Percentiles rank a stretch among this genome's conserved stretches.
phyloP scores from a whole-genome alignment of 2,888 invertebrate genomes.

The Aspidapion aeneum region DNA sequence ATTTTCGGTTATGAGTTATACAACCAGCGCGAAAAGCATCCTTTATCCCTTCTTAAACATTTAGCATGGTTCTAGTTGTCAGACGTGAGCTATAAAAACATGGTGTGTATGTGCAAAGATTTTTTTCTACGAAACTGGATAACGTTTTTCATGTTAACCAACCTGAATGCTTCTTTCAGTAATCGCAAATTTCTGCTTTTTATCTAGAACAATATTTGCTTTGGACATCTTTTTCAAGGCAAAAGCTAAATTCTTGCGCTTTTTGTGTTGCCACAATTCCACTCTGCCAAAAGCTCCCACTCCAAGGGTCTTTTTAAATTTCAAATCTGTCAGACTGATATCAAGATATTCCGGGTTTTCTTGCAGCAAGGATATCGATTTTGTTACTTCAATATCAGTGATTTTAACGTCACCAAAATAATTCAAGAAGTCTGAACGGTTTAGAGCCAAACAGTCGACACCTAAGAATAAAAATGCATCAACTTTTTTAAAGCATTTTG shows the following conservation, averaged over 20 bases:
- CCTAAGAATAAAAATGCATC: slow-evolving; percentile 42
- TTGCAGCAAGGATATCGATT: slow-evolving; percentile 23
- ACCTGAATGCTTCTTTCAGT: slow-evolving; percentile 84
- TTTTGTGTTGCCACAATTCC: slow-evolving; percentile 48
- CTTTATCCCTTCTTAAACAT: too few species aligned
- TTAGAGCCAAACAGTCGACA: slow-evolving; percentile 82
- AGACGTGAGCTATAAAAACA: too few species aligned
- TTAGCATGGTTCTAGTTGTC: too few species aligned
- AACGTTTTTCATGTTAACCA: too few species aligned
- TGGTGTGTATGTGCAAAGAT: too few species aligned
- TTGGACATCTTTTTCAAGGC: slow-evolving; percentile 89
- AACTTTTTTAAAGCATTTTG: too few species aligned
- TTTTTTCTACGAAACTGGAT: too few species aligned
- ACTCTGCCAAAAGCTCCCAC: slow-evolving; percentile 66
- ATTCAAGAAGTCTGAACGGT: slow-evolving; percentile 73
- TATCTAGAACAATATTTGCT: slow-evolving; percentile 81
- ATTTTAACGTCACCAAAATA: slow-evolving; percentile 78
- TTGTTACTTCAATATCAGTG: slow-evolving; percentile 27
- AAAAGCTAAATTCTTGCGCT: slow-evolving; percentile 58
- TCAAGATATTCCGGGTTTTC: slow-evolving; percentile 55
- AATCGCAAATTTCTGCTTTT: slow-evolving; percentile 85
- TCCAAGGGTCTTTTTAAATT: slow-evolving; percentile 80
- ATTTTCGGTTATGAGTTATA: too few species aligned
- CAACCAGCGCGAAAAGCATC: too few species aligned
- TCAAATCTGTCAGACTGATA: slow-evolving; percentile 73